These are phyloP conservation scores for Heliconius nattereri DNA, from an alignment of 1,140 invertebrate genomes.

Conservation along the genomic window DNA sequence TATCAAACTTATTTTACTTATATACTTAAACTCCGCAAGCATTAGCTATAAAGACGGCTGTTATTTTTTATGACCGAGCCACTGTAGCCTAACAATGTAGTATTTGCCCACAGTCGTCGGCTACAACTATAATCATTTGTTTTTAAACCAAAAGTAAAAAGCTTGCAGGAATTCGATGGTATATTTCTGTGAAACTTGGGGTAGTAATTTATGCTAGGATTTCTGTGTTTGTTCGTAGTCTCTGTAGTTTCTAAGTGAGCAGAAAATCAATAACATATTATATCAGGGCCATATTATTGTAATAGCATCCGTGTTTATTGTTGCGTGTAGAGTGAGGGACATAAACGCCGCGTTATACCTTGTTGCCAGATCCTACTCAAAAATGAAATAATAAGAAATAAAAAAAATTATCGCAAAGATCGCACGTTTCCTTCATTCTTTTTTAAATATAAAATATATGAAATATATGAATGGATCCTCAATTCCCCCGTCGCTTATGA, in stretches of 20 bases:
- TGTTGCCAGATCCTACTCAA: not conserved
- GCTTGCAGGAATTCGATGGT: not conserved
- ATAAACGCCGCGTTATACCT: too few relatives aligned
- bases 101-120: not conserved
- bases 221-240: too few relatives aligned
- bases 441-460: slow-evolving; percentile 9
- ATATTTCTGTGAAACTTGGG: not conserved
- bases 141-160: slow-evolving; percentile 5
- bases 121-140: not conserved
- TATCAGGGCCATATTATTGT: too few relatives aligned
- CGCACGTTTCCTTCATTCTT: not conserved
- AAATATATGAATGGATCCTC: slow-evolving; percentile 30
- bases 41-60: slow-evolving; percentile 10
- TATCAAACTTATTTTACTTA: not conserved
- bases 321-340: too few relatives aligned
- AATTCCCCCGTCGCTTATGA: slow-evolving; percentile 31
- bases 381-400: not conserved
- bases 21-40: not conserved
- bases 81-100: not conserved
- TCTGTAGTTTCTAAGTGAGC: too few relatives aligned
- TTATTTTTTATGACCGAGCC: slow-evolving; percentile 1
- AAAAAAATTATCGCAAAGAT: not conserved
- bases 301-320: too few relatives aligned
- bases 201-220: not conserved
- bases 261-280: too few relatives aligned